Base-by-base conservation (phyloP, 2,113 vertebrate species). In the Gambusia affinis region DNA sequence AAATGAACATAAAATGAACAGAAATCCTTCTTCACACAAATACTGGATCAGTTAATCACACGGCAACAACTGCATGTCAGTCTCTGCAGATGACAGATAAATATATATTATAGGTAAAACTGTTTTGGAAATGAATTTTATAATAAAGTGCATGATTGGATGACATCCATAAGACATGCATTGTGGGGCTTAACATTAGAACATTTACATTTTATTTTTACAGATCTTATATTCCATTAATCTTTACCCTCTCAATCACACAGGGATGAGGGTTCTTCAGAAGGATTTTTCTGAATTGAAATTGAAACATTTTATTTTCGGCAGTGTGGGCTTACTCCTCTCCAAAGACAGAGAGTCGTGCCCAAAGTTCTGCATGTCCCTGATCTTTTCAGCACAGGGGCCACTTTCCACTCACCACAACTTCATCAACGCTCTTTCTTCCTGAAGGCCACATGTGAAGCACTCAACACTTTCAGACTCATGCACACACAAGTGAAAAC, bases 371-470 rank as follows among this genome's bases (percentile, higher is more conserved):
- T 60, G 70, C 11, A 4, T 57, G 78, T 85, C 84, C 84, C 69
- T 79, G 83, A 86, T 71, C 82, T 67, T 73, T 84, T 65, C 39
- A 65, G 57, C 54, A 47, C 12, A 10, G 62, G 37, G 54, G 62
- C 68, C 73, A 70, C 64, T 3, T 8, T 6, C 14, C 33, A 51
- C 76, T 86, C 75, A 72, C 85, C 79, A 81, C 33, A 70, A 62
- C 70, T 73, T 30, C 72, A 66, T 37, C 75, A 72, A 73, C 63
- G 68, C 61, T 73, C 74, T 83, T 80, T 42, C 31, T 57, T 75
- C 70, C 73, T 82, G 75, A 85, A 88, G 88, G 88, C 76, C 75
- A 81, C 74, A 77, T 27, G 31, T 42, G 4, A 28, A 0, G 22
- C 29, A 47, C 70, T 75, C 67, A 67, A 73, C 75, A 65, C 39